Base-by-base conservation (phyloP, 2,888 invertebrate species). In the Diarsia mendica region DNA sequence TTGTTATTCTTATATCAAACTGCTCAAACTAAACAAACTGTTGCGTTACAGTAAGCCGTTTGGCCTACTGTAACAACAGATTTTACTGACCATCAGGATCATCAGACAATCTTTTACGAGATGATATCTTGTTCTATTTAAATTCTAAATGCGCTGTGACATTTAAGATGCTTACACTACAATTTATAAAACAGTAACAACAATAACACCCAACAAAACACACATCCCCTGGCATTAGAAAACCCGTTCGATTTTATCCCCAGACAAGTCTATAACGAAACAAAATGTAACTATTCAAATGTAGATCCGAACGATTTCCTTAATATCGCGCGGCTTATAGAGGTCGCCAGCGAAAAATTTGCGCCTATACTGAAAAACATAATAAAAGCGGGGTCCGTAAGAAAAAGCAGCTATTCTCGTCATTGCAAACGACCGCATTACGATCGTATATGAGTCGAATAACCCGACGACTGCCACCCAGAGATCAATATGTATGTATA, bases 271-370 rank as follows among this genome's bases (percentile, higher is more conserved):
- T 48, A 86, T 80, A 83, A 72, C 82, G 68, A 23, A 80, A 85
- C 81, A 80, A 77, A 87, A 85, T 80, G 71, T 70, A 79, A 85
- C 88, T 90, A 90, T 90, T 90, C 87, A 90, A 89, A 89, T 89
- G 78, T 77, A 80, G 82, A 87, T 82, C 81, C 73, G 76, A 88
- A 88, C 89, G 86, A 79, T 83, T 87, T 86, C 84, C 87, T 80
- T 87, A 88, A 88, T 89, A 90, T 90, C 84, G 84, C 86, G 71
- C 76, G 83, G 90, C 90, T 91, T 90, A 89, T 84, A 85, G 89
- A 90, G 91, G 91, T 90, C 89, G 89, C 87, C 76, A 74, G 81
- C 75, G 85, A 85, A 82, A 87, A 89, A 90, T 90, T 91, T 89
- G 85, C 87, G 82, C 84, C 84, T 86, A 85, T 83, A 88, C 82